Evolutionary conservation across 1,140 invertebrate species (phyloP), one percentile per base, ranked within the genome.

Genomic region (Argopecten irradians): DNA sequence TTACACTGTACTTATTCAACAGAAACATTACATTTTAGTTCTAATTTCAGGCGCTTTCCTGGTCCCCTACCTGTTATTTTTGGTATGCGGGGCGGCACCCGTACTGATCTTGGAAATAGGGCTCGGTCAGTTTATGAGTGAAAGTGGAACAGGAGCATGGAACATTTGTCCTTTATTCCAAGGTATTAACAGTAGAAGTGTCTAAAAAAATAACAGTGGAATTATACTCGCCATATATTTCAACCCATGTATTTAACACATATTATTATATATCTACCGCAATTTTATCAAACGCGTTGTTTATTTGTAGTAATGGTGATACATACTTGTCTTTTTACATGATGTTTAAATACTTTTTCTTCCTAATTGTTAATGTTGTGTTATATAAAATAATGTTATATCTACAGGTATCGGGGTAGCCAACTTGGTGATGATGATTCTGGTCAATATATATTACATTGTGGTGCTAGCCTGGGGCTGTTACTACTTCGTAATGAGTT

Each of bases 161-260:
- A 98, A 98, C 96, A 99, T 99, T 93, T 98, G 98, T 19, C 99
- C 98, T 0, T 97, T 99, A 88, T 99, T 99, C 94, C 99, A 99
- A 97, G 99, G 98, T 98, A 96, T 28, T 13, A 39, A 39, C 36
- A 8, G 5, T 39, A 39, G 36, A 39, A 39, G 1, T 28, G n/a
- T 71, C n/a, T 19, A n/a, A n/a, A n/a, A n/a, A n/a, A n/a, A n/a
- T n/a, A n/a, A n/a, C n/a, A n/a, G n/a, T n/a, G n/a, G n/a, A n/a
- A n/a, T n/a, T n/a, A n/a, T n/a, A n/a, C n/a, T n/a, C n/a, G n/a
- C n/a, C n/a, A n/a, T n/a, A n/a, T n/a, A n/a, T n/a, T n/a, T n/a
- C n/a, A n/a, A n/a, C n/a, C n/a, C n/a, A n/a, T n/a, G n/a, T n/a
- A n/a, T n/a, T n/a, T n/a, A n/a, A n/a, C n/a, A n/a, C n/a, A n/a